Evolutionary conservation across 2,888 invertebrate genomes (phyloP).

Genomic region (Drosophila dives): DNA sequence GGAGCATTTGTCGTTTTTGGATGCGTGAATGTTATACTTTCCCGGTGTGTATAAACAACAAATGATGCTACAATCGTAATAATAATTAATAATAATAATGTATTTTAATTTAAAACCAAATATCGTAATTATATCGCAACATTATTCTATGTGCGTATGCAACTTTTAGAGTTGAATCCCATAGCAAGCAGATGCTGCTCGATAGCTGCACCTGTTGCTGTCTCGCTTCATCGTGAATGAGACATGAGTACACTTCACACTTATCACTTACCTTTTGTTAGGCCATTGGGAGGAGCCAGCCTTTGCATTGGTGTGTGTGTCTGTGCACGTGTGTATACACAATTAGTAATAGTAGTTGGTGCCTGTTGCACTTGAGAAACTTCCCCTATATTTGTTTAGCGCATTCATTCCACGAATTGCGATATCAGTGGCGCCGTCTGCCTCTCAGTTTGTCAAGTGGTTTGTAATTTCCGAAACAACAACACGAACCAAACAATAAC

Average conservation of each 20-base stretch:
- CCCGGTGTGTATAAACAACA: background rate
- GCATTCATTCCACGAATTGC: constrained; percentile 43
- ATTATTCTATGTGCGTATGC: background rate
- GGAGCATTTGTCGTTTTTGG: too few species aligned
- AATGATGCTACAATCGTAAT: background rate
- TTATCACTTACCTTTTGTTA: constrained; percentile 31
- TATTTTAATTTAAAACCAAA: background rate
- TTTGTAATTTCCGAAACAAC: constrained; percentile 27
- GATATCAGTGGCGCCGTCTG: constrained; percentile 41
- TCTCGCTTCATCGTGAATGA: background rate
- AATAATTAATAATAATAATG: background rate
- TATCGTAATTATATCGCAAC: background rate
- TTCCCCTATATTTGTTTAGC: constrained; percentile 30
- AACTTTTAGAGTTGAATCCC: constrained; percentile 2
- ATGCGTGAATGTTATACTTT: too few species aligned
- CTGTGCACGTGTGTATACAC: background rate
- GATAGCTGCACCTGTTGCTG: constrained; percentile 27
- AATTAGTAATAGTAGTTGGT: background rate
- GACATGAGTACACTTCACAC: background rate
- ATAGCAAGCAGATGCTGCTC: constrained; percentile 22
- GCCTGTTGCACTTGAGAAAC: constrained; percentile 7
- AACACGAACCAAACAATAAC: constrained; percentile 34
- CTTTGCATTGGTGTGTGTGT: background rate
- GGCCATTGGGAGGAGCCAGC: constrained; percentile 13
- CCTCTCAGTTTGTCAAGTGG: constrained; percentile 53